A percentile compares a stretch with the other conserved stretches of the same genome.
Evolutionary conservation across 2,113 vertebrate genomes (phyloP).

Genomic region (Phyllopteryx taeniolatus): DNA sequence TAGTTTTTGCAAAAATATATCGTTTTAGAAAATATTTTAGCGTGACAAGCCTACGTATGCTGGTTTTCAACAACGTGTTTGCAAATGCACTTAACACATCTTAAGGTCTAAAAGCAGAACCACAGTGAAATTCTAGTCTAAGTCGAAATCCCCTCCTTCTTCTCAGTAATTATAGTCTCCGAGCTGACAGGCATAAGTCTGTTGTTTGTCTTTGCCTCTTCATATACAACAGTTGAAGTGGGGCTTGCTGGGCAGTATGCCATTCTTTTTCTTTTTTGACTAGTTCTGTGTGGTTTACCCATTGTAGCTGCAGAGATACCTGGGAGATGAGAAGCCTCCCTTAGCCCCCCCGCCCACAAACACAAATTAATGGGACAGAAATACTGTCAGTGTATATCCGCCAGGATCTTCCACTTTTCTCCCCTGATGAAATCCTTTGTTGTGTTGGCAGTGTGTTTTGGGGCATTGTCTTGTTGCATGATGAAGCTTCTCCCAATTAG

Average conservation of each 20-base stretch:
- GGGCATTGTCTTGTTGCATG: too few species aligned
- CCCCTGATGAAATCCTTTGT: too few species aligned
- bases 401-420: not conserved
- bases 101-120: slow-evolving; percentile 36
- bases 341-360: not conserved
- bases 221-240: slow-evolving; percentile 56
- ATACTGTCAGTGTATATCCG: slow-evolving; percentile 12
- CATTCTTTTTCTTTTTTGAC: slow-evolving; percentile 18
- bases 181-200: slow-evolving; percentile 56
- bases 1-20: too few species aligned
- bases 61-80: slow-evolving; percentile 19
- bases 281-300: slow-evolving; percentile 27
- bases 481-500: too few species aligned
- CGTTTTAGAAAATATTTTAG: too few species aligned
- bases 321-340: not conserved
- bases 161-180: slow-evolving; percentile 59
- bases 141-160: slow-evolving; percentile 48
- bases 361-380: not conserved
- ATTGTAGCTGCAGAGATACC: slow-evolving; percentile 21
- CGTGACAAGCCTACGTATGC: slow-evolving; percentile 1
- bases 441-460: too few species aligned
- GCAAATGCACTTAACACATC: slow-evolving; percentile 25
- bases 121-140: slow-evolving; percentile 45
- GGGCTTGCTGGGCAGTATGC: slow-evolving; percentile 36
- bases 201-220: slow-evolving; percentile 49